Evolutionary conservation across 2,888 invertebrate genomes (phyloP).

Genomic region (Hedya salicella): DNA sequence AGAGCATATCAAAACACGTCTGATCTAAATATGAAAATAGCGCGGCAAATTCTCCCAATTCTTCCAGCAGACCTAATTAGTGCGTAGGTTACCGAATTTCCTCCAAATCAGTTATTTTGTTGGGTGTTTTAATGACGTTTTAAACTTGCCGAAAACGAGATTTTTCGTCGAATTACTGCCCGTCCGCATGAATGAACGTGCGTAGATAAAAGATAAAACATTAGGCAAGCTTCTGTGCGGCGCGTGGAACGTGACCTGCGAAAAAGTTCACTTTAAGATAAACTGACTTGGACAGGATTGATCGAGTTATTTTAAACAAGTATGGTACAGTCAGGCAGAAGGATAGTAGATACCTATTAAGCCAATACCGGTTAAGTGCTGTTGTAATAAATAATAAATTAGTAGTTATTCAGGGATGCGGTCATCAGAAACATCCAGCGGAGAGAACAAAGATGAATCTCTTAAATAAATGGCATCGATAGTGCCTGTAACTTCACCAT

Average conservation of each 20-base stretch:
- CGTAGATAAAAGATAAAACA: background rate
- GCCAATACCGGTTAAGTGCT: background rate
- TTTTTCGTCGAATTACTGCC: background rate
- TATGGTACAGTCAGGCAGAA: background rate
- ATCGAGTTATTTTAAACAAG: background rate
- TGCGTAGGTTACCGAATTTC: background rate
- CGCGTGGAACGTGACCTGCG: background rate
- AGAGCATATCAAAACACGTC: too few relatives aligned
- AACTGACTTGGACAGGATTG: background rate
- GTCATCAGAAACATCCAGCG: too few relatives aligned
- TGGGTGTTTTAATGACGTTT: background rate
- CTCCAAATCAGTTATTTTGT: background rate
- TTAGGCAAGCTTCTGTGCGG: background rate
- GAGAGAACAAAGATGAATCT: too few relatives aligned
- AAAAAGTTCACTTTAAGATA: conserved; percentile 3
- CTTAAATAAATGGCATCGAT: too few relatives aligned
- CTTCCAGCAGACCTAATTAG: too few relatives aligned
- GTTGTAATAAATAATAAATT: too few relatives aligned
- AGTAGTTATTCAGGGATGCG: too few relatives aligned
- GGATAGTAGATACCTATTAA: too few relatives aligned
- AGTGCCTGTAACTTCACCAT: too few relatives aligned
- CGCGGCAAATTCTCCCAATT: too few relatives aligned
- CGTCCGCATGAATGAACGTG: background rate
- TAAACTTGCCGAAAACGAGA: background rate
- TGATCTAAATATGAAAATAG: too few relatives aligned